A percentile compares a stretch with the other conserved stretches of the same genome.
Evolutionary conservation across 2,113 vertebrate species (phyloP).

Genomic region (Rattus norvegicus): GRCr8 NC_086024.1:77640001-77640500

Average conservation of each 20-base stretch:
- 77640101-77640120: slow-evolving; percentile 53
- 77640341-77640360: slow-evolving; percentile 28
- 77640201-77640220: slow-evolving; percentile 61
- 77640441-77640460: background rate
- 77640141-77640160: background rate
- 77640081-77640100: slow-evolving; percentile 45
- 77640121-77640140: background rate
- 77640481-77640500: background rate
- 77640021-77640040: slow-evolving; percentile 30
- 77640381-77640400: background rate
- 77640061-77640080: background rate
- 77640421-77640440: background rate
- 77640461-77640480: background rate
- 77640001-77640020: slow-evolving; percentile 52
- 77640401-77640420: background rate
- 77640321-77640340: background rate
- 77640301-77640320: slow-evolving; percentile 50
- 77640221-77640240: slow-evolving; percentile 46
- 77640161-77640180: background rate
- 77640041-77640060: background rate
- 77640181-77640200: slow-evolving; percentile 61
- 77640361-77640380: slow-evolving; percentile 9
- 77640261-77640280: slow-evolving; percentile 74
- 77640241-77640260: slow-evolving; percentile 62
- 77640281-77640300: slow-evolving; percentile 64